Base-by-base conservation (phyloP, 2,888 invertebrate species). In the Nemotelus nigrinus region DNA sequence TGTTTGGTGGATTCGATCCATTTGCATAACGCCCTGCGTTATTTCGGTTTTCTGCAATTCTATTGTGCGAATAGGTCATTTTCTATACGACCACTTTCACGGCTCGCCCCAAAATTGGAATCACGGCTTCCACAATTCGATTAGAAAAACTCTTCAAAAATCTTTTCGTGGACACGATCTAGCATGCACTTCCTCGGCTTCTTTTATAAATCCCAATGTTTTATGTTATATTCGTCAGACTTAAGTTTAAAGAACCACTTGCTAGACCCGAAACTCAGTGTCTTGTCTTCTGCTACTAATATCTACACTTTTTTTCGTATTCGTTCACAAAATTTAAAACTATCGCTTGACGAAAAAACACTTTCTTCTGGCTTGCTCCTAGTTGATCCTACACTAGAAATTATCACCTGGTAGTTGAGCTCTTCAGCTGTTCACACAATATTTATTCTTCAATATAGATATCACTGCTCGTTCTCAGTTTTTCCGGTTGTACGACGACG, bases 21-120 rank as follows among this genome's bases (percentile, higher is more conserved):
- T 79, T 70, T 79, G 79, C 79, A 76, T 78, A 77, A 78, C 79
- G 79, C 75, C 78, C 79, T 50, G 75, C 80, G 74, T 77, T 77
- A 71, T 78, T 78, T 45, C 78, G 77, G 39, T 79, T 79, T 43
- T 75, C 70, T 53, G 78, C 65, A 76, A 77, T 70, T 72, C 79
- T 71, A 57, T 79, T 79, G 79, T 79, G 79, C 78, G 79, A 79
- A 47, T 79, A 76, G 25, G 79, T 79, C 79, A 79, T 79, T 91
- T 90, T 95, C 95, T 95, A 87, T 25, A 1, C 25, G 25, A 25
- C 25, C 1, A 25, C 25, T 25, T 25, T 25, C 25, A 25, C 63
- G 25, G 25, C 63, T 39, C 41, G 41, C 4, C 25, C 1, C 25
- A 25, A 25, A 25, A 25, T 25, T 25, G 25, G 0, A 25, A 25